A percentile compares a stretch with the other conserved stretches of the same genome.
Conservation (phyloP, 2,888 invertebrate genomes). For the Drosophila meridiana region DNA sequence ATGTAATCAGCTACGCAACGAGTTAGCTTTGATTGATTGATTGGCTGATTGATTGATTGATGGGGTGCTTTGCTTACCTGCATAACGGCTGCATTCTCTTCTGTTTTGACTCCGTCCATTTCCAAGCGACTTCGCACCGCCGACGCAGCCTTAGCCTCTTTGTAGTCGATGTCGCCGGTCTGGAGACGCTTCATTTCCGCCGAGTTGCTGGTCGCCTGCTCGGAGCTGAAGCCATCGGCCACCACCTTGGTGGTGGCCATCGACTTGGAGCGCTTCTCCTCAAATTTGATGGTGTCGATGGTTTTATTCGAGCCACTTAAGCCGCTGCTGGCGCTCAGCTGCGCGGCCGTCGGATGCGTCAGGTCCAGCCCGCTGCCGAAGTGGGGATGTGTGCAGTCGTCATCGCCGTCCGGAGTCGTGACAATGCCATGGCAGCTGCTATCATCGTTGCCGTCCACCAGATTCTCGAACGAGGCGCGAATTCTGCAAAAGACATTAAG, state of each 20-base stretch:
- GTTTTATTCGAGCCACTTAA: slow-evolving; percentile 83
- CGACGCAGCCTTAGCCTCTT: slow-evolving; percentile 91
- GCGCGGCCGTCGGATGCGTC: slow-evolving; percentile 83
- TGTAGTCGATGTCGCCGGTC: slow-evolving; percentile 92
- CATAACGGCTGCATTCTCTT: slow-evolving; percentile 92
- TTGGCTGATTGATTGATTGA: slow-evolving; percentile 5
- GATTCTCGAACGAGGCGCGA: slow-evolving; percentile 91
- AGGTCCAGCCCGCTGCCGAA: slow-evolving; percentile 76
- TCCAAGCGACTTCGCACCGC: slow-evolving; percentile 92
- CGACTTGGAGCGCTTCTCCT: slow-evolving; percentile 93
- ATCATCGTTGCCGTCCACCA: slow-evolving; percentile 89
- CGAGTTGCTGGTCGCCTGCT: slow-evolving; percentile 89
- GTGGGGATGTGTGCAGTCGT: slow-evolving; percentile 86
- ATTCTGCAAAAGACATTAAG: slow-evolving; percentile 85
- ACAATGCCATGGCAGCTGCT: slow-evolving; percentile 87
- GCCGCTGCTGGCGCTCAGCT: slow-evolving; percentile 83
- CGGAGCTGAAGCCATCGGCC: slow-evolving; percentile 93
- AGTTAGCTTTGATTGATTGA: background rate
- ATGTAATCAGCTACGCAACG: slow-evolving; percentile 4
- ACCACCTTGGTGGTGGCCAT: slow-evolving; percentile 92
- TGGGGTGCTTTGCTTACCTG: slow-evolving; percentile 87
- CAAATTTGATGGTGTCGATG: slow-evolving; percentile 91
- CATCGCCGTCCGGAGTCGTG: slow-evolving; percentile 92
- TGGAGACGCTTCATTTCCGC: slow-evolving; percentile 91
- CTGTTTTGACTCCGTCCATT: slow-evolving; percentile 93